These are phyloP conservation scores for Leuciscus waleckii DNA, from an alignment of 2,797 vertebrate species.

Conservation along the genomic window DNA sequence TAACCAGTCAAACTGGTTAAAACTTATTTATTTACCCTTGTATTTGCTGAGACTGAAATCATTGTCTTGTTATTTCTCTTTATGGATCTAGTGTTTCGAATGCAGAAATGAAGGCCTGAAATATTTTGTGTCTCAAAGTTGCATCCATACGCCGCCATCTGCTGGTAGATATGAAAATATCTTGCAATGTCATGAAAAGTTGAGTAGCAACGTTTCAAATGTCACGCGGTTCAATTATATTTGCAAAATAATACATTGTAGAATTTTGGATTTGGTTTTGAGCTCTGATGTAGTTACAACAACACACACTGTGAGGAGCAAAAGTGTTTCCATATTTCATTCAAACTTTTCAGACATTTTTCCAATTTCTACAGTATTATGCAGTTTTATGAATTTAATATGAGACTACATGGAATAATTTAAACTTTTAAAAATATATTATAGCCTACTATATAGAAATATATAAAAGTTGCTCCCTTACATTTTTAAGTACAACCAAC, in stretches of 20 bases:
- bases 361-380: neutral
- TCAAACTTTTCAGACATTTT: neutral
- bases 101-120: neutral
- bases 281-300: neutral
- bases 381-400: neutral
- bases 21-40: neutral
- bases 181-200: neutral
- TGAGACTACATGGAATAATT: neutral
- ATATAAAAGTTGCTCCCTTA: too few relatives aligned
- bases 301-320: neutral
- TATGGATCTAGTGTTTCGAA: neutral
- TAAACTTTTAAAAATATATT: neutral
- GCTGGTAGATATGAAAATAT: neutral
- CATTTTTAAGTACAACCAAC: too few relatives aligned
- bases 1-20: neutral
- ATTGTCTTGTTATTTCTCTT: too few relatives aligned
- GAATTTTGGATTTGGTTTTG: neutral
- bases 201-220: neutral
- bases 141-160: slow-evolving; percentile 8
- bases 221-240: neutral
- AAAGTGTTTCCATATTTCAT: neutral
- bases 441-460: too few relatives aligned
- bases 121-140: neutral
- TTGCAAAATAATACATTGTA: neutral
- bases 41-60: neutral